Percentiles rank a stretch among this genome's conserved stretches.
These are phyloP conservation scores for Agriopis leucophaearia DNA, from an alignment of 2,888 invertebrate genomes.

Conservation along the genomic window DNA sequence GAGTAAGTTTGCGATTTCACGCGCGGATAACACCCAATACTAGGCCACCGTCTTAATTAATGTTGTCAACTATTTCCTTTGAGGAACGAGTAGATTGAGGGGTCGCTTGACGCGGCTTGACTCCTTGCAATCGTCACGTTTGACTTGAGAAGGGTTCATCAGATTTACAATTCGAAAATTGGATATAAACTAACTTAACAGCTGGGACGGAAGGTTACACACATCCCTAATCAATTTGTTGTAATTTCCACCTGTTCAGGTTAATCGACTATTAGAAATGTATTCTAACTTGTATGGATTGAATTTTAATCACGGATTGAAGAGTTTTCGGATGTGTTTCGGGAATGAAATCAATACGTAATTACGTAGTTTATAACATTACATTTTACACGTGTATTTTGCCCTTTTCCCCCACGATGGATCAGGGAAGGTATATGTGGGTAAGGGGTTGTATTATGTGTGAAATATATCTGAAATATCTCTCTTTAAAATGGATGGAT, in stretches of 20 bases:
- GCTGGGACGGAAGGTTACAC: conserved; percentile 1
- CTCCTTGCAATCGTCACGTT: conserved; percentile 15
- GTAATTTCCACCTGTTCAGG: conserved; percentile 18
- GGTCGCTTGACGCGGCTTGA: conserved; percentile 4
- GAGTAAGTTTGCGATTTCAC: conserved; percentile 24
- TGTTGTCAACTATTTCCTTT: conserved; percentile 30
- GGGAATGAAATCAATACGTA: background rate
- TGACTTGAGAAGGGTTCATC: conserved; percentile 25
- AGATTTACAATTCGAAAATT: conserved; percentile 23
- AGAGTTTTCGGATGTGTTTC: background rate
- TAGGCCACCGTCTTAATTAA: conserved; percentile 24
- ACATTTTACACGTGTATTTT: background rate
- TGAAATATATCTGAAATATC: no score
- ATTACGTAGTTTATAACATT: background rate
- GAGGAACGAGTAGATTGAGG: conserved; percentile 7
- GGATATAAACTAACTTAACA: conserved; percentile 19
- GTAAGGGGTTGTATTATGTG: no score
- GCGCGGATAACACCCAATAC: conserved; percentile 2
- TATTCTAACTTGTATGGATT: background rate
- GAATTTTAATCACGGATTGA: background rate
- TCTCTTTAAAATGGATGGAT: no score
- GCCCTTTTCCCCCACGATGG: background rate
- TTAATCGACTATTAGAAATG: conserved; percentile 5
- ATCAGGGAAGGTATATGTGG: no score
- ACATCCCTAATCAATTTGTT: conserved; percentile 11